Evolutionary conservation across 2,113 vertebrate genomes (phyloP), one percentile per base, ranked within the genome.

Genomic region (Notiomystis cincta): DNA sequence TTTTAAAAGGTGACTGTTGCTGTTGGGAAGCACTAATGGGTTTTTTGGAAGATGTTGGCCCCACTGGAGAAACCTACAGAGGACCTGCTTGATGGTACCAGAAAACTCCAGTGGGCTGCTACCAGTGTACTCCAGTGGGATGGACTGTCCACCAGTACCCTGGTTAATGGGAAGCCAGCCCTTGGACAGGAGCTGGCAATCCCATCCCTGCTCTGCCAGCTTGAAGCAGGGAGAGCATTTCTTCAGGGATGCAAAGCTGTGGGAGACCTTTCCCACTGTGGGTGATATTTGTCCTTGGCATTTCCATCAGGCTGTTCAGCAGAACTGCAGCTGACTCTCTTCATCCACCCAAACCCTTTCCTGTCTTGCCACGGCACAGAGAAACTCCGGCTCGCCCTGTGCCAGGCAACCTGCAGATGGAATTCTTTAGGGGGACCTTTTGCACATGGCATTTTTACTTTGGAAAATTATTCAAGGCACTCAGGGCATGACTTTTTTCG

Each of bases 191-290:
- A 89, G 50, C 54, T 70, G 22, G 22, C 44, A 79, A 53, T 56
- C 22, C 42, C 37, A 45, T 61, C 67, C 67, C 2, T 16, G 53
- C 44, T 72, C 57, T 79, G 71, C 57, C 89, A 80, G 78, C 25
- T 60, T 45, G 66, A 60, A 82, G 89, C 70, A 69, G 48, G 21
- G 53, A 87, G 24, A 83, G 18, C 9, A 20, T 85, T 66, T 66
- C 35, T 67, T 27, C 38, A 80, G 67, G 71, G 71, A 38, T 23
- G 13, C 47, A 44, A 31, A 93, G 50, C 50, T 27, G 50, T 23
- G 44, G 24, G 50, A 79, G 23, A 65, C 16, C 22, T 37, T 44
- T 82, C 31, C 66, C 0, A 0, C 40, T n/a, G 40, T 5, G 4
- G 50, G 38, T 22, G 38, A 13, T 30, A 23, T 37, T 82, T 58